Percentiles rank a stretch among this genome's conserved stretches.
Evolutionary conservation across 2,113 vertebrate species (phyloP).

Genomic region (Chitala chitala): DNA sequence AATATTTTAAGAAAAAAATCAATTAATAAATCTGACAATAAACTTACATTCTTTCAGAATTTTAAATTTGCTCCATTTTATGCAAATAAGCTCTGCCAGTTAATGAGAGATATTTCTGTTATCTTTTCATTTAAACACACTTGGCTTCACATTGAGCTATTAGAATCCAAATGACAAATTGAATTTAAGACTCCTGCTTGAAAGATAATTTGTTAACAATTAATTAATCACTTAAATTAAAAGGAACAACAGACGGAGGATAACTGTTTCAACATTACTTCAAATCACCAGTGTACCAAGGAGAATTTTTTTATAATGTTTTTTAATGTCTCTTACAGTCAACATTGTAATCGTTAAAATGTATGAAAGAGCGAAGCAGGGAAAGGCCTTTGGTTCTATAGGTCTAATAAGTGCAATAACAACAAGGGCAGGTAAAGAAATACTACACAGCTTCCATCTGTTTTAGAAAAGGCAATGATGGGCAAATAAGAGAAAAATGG

Average conservation of each 20-base stretch:
- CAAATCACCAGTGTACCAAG: not conserved
- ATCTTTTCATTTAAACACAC: constrained; percentile 7
- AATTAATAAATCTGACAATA: not conserved
- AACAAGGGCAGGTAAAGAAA: not conserved
- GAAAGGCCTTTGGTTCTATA: not conserved
- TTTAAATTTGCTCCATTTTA: not conserved
- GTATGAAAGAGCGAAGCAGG: not conserved
- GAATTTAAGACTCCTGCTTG: not conserved
- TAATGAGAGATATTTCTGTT: not conserved
- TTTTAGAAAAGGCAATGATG: not conserved
- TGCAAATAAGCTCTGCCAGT: not conserved
- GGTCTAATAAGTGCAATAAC: not conserved
- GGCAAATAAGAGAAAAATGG: not conserved
- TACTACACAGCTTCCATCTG: not conserved
- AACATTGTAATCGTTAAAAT: not conserved
- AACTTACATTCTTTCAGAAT: not conserved
- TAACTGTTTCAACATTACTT: not conserved
- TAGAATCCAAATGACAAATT: not conserved
- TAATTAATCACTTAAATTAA: constrained; percentile 4
- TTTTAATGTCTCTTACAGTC: too few relatives aligned
- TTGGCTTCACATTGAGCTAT: not conserved
- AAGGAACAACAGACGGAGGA: too few relatives aligned
- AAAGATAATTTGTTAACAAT: not conserved
- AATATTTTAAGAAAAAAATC: constrained; percentile 7
- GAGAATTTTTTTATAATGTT: not conserved